A percentile compares a stretch with the other conserved stretches of the same genome.
These are phyloP conservation scores for Cololabis saira DNA, from an alignment of 2,113 vertebrate species.

Conservation along the genomic window DNA sequence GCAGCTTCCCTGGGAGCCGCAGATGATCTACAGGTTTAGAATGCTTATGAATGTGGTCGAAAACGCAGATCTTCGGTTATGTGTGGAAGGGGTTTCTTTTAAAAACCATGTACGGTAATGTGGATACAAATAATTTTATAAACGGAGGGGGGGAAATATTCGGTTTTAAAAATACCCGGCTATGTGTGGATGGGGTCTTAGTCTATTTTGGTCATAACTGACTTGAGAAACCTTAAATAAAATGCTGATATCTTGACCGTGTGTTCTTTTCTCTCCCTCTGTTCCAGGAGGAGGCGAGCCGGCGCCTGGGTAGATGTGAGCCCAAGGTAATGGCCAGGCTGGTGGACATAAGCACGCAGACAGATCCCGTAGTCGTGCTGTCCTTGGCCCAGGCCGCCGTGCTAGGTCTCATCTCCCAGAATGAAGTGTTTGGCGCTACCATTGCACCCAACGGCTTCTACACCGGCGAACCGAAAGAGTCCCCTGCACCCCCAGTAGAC, in stretches of 20 bases:
- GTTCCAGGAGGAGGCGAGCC: slow-evolving; percentile 80
- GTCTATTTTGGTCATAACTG: too few relatives aligned
- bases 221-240: not conserved
- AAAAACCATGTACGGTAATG: too few relatives aligned
- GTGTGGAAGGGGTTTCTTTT: too few relatives aligned
- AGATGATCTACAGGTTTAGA: too few relatives aligned
- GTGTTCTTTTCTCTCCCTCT: slow-evolving; percentile 16
- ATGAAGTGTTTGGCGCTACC: slow-evolving; percentile 94
- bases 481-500: slow-evolving; percentile 76
- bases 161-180: too few relatives aligned
- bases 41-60: too few relatives aligned
- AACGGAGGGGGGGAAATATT: too few relatives aligned
- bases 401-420: slow-evolving; percentile 93
- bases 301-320: slow-evolving; percentile 82
- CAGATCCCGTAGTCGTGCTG: slow-evolving; percentile 95
- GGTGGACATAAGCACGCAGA: slow-evolving; percentile 94
- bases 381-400: slow-evolving; percentile 95
- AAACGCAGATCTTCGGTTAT: too few relatives aligned
- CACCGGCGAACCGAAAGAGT: slow-evolving; percentile 84
- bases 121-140: too few relatives aligned
- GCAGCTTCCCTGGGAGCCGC: too few relatives aligned
- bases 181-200: too few relatives aligned
- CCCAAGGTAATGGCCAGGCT: slow-evolving; percentile 90
- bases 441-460: slow-evolving; percentile 91
- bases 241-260: slow-evolving; percentile 10